Base-by-base conservation (phyloP, 2,888 invertebrate species). In the Torymus texanus region DNA sequence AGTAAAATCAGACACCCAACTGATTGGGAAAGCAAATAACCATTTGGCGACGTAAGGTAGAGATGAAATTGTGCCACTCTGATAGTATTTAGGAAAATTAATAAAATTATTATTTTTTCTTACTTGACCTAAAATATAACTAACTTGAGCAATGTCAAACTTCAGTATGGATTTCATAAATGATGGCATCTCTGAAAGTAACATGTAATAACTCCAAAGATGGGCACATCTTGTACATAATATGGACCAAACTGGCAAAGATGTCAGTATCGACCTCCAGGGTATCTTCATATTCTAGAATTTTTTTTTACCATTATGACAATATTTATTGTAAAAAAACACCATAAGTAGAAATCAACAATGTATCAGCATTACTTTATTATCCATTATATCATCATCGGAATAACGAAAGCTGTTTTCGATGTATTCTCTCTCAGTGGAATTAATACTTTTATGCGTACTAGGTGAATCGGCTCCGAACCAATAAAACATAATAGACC, bases 191-290 rank as follows among this genome's bases (percentile, higher is more conserved):
- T 96, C 94, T 0, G 96, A 96, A 2, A 96, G 91, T 55, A 97
- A 90, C 21, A 95, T 96, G 94, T 95, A 96, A 90, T 95, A 96
- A 29, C 96, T 96, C 92, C 96, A 94, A 85, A 93, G 94, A 84
- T 96, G 95, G 0, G 94, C 94, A 81, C 94, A 93, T 86, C 96
- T 96, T 0, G 94, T 93, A 2, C 94, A 86, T 2, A 95, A 88
- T 10, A 96, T 91, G 0, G 95, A 93, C 93, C 94, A 94, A 91
- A 97, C 95, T n/a, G 97, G 96, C 88, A 94, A 89, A 2, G 96
- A 96, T 75, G 92, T 92, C 3, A 95, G 85, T 85, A 97, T 96
- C 68, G 94, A 91, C 85, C 90, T 92, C 96, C 96, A 97, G 0
- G 97, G 97, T 0, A 94, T 95, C 13, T 91, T 86, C 83, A 92